Conservation (phyloP, 2,113 vertebrate species). For the Tupaia chinensis region DNA sequence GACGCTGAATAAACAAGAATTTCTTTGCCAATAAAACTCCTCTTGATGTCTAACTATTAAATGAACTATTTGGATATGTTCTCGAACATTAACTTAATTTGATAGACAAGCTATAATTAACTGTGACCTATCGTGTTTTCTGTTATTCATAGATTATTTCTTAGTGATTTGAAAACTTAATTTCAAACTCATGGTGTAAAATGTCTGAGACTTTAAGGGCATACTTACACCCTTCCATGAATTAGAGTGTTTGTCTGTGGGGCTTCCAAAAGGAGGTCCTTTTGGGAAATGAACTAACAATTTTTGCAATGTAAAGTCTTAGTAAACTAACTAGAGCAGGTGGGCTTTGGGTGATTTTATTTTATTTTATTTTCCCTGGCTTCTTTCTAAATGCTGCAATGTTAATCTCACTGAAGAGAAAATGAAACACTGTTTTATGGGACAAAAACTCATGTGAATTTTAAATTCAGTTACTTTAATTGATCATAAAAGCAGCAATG, state of each 20-base stretch:
- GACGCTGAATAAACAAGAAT: constrained; percentile 39
- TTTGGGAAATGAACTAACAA: neutral
- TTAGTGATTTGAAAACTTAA: constrained; percentile 74
- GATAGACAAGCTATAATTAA: constrained; percentile 76
- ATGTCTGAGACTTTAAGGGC: constrained; percentile 28
- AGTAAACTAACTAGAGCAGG: neutral
- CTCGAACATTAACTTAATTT: constrained; percentile 67
- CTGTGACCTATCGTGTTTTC: constrained; percentile 62
- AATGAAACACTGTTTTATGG: neutral
- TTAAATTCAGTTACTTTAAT: constrained; percentile 55
- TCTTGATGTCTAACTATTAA: constrained; percentile 18
- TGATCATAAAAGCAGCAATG: neutral
- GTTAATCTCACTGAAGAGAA: constrained; percentile 13
- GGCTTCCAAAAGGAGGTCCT: neutral
- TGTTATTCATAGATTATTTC: constrained; percentile 68
- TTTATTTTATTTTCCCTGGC: neutral
- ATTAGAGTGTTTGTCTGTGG: constrained; percentile 18
- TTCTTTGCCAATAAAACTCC: constrained; percentile 62
- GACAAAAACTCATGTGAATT: neutral
- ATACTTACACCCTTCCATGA: constrained; percentile 39
- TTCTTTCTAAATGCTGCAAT: constrained; percentile 17
- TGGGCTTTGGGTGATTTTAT: neutral
- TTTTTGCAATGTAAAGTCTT: constrained; percentile 30
- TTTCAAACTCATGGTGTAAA: constrained; percentile 64
- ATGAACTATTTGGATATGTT: constrained; percentile 52